phyloP scores from a whole-genome alignment of 2,888 invertebrate genomes.

The Eupithecia dodoneata region DNA sequence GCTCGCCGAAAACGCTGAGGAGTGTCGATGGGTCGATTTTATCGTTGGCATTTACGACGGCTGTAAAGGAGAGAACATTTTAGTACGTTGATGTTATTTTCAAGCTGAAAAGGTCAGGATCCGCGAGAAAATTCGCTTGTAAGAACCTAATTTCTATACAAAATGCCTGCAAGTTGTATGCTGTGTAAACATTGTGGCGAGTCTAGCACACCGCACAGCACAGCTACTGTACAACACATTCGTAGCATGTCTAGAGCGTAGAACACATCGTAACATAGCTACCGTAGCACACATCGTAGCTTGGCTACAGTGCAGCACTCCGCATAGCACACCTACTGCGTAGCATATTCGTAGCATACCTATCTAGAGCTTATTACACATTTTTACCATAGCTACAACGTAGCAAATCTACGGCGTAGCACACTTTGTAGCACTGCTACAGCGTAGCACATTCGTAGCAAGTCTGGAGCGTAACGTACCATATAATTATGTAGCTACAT shows the following conservation, averaged over 20 bases:
- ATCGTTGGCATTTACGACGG: constrained; percentile 40
- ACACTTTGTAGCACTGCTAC: not conserved
- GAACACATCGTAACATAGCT: not conserved
- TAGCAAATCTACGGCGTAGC: not conserved
- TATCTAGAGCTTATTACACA: too few relatives aligned
- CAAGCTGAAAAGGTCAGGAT: not conserved
- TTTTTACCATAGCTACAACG: not conserved
- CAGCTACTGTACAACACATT: too few relatives aligned
- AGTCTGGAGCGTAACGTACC: too few relatives aligned
- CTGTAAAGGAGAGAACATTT: constrained; percentile 14
- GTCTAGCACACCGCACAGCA: not conserved
- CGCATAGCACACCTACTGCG: not conserved
- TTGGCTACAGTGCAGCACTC: not conserved
- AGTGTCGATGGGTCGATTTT: constrained; percentile 54
- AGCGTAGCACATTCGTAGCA: not conserved
- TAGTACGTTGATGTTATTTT: not conserved
- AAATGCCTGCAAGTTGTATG: too few relatives aligned
- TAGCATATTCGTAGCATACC: not conserved
- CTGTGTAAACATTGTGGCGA: too few relatives aligned
- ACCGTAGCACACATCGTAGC: not conserved
- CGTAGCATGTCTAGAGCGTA: not conserved
- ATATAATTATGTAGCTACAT: too few relatives aligned
- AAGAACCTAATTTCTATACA: not conserved
- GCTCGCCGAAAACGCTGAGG: constrained; percentile 58
- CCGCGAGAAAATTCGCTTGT: not conserved